A percentile compares a stretch with the other conserved stretches of the same genome.
These are phyloP conservation scores for Lycaon pictus DNA, from an alignment of 2,113 vertebrate species.

Conservation along the genomic window DNA sequence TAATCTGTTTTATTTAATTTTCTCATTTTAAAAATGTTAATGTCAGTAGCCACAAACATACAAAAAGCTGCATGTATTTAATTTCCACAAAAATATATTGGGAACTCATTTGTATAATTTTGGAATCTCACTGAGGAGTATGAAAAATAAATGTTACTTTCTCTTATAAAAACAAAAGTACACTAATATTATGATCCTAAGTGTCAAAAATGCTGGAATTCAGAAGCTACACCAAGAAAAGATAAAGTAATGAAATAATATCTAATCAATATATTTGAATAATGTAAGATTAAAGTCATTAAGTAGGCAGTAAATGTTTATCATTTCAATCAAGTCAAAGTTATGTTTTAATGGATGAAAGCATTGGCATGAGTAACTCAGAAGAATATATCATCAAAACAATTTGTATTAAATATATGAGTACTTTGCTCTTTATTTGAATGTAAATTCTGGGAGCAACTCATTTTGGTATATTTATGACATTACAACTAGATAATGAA, in stretches of 20 bases:
- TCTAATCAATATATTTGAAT: neutral
- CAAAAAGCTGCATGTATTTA: slow-evolving; percentile 28
- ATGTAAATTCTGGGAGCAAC: neutral
- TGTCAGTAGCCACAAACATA: slow-evolving; percentile 36
- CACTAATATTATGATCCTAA: slow-evolving; percentile 50
- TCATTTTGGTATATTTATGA: slow-evolving; percentile 28
- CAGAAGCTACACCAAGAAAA: slow-evolving; percentile 19
- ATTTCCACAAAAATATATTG: slow-evolving; percentile 41
- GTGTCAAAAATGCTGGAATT: neutral
- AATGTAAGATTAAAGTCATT: slow-evolving; percentile 51
- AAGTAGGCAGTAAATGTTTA: slow-evolving; percentile 18
- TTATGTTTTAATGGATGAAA: slow-evolving; percentile 29
- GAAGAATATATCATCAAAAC: slow-evolving; percentile 27
- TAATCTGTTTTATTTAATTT: slow-evolving; percentile 61
- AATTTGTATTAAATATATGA: slow-evolving; percentile 30
- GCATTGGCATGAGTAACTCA: neutral
- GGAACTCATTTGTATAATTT: slow-evolving; percentile 45
- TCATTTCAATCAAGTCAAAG: slow-evolving; percentile 30
- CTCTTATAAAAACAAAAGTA: slow-evolving; percentile 56
- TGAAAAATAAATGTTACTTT: slow-evolving; percentile 49
- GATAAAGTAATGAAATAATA: slow-evolving; percentile 34
- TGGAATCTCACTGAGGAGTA: neutral
- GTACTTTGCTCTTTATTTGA: slow-evolving; percentile 5
- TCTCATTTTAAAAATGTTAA: slow-evolving; percentile 63
- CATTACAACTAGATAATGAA: slow-evolving; percentile 35